phyloP scores from a whole-genome alignment of 2,888 invertebrate genomes.

The Trichopoda pennipes region DNA sequence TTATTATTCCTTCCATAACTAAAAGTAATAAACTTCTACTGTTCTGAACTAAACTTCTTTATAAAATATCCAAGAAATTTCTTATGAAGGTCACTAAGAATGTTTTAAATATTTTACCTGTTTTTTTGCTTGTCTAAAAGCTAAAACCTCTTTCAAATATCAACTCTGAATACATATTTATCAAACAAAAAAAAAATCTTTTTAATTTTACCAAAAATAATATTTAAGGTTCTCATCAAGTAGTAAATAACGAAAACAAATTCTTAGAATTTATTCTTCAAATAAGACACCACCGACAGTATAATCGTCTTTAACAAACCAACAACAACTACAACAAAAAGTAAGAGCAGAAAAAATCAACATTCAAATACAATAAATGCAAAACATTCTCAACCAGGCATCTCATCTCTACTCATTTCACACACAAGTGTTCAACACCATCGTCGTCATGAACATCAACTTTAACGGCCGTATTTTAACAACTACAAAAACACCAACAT shows the following conservation, averaged over 20 bases:
- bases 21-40: too few species aligned
- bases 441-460: conserved; percentile 19
- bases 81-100: too few species aligned
- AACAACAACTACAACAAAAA: conserved; percentile 28
- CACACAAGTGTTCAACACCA: conserved; percentile 67
- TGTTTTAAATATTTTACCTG: conserved; percentile 24
- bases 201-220: conserved; percentile 14
- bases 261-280: conserved; percentile 65
- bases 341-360: conserved; percentile 3
- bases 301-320: conserved; percentile 45
- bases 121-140: not conserved
- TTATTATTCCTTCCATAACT: too few species aligned
- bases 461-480: conserved; percentile 29
- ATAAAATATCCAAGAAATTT: too few species aligned
- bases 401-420: conserved; percentile 45
- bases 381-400: conserved; percentile 55
- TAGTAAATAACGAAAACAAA: conserved; percentile 44
- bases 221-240: conserved; percentile 54
- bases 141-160: conserved; percentile 12
- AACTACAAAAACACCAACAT: conserved; percentile 44
- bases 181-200: not conserved
- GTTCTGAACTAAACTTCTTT: too few species aligned
- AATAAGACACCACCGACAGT: conserved; percentile 62
- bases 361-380: conserved; percentile 60
- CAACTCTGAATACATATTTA: conserved; percentile 30